A percentile compares a stretch with the other conserved stretches of the same genome.
Conservation (phyloP, 2,797 vertebrate genomes). For the Enteromius unitaeniatus region DNA sequence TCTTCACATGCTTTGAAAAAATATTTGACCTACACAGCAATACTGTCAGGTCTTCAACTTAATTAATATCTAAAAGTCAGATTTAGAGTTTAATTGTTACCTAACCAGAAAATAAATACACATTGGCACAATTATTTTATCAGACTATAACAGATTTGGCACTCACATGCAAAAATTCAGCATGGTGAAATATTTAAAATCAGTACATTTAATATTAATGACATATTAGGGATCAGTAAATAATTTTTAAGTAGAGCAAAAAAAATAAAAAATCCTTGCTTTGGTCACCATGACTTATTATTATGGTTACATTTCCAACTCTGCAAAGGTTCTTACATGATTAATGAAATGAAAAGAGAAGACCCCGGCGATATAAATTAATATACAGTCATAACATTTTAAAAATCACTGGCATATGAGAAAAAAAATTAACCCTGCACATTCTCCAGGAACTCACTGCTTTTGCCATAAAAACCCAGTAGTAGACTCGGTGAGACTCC, state of each 20-base stretch:
- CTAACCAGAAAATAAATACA: not conserved
- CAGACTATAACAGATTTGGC: not conserved
- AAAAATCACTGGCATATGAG: slow-evolving; percentile 26
- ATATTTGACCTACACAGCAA: not conserved
- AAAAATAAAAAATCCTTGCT: not conserved
- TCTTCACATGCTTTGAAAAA: not conserved
- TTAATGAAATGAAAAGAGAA: slow-evolving; percentile 18
- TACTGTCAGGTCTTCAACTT: not conserved
- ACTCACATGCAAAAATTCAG: not conserved
- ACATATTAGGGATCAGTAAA: not conserved
- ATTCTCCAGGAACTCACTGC: slow-evolving; percentile 18
- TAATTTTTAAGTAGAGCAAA: not conserved
- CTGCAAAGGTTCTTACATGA: not conserved
- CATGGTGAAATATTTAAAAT: not conserved
- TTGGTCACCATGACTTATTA: not conserved
- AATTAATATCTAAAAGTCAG: not conserved
- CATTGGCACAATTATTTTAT: not conserved
- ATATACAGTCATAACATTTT: slow-evolving; percentile 42
- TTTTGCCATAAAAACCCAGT: slow-evolving; percentile 30
- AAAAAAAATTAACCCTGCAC: slow-evolving; percentile 17
- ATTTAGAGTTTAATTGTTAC: not conserved
- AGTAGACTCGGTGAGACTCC: slow-evolving; percentile 6
- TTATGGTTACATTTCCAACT: not conserved
- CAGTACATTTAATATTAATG: not conserved
- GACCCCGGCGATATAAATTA: slow-evolving; percentile 25